Base-by-base conservation (phyloP, 2,797 vertebrate genomes). In the Knipowitschia caucasica region DNA sequence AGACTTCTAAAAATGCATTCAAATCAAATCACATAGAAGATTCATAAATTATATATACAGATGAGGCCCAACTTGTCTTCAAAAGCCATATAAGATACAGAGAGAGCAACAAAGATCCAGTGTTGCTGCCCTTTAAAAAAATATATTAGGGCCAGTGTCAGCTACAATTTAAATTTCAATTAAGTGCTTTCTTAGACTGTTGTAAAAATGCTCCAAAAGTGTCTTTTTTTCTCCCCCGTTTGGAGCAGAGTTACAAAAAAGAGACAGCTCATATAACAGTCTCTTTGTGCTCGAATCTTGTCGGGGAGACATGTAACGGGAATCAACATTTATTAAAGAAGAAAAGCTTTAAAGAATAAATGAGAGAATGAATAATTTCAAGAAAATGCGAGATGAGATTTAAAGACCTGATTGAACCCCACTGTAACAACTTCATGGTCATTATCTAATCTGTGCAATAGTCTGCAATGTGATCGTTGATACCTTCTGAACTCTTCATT, bases 81-180 rank as follows among this genome's bases (percentile, higher is more conserved):
- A 29, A 29, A 24, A 23, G 18, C 4, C 18, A 10, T 23, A 5
- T 3, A 42, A 42, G 7, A 43, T 3, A 42, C 11, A 42, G 20
- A 43, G 5, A 55, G 7, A 33, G n/a, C 30, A 8, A 31, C 17
- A 20, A 40, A 21, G 1, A 21, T 14, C 17, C 12, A 26, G 0
- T 7, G 40, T 25, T 14, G 1, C 23, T 25, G 40, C 5, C 23
- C 40, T n/a, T 43, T 43, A 11, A 24, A 26, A 3, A 10, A 26
- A 15, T n/a, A 24, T 24, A 17, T 4, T n/a, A 44, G 42, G 14
- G 5, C 21, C 7, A 0, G 5, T 24, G 63, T 35, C 67, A 15
- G 5, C 29, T 10, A 29, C 23, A 5, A 67, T 74, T 69, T 57
- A 63, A 65, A 65, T 65, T 66, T 33, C 52, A 47, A 73, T 73